Conservation (phyloP, 1,140 invertebrate species). For the Pantala flavescens region DNA sequence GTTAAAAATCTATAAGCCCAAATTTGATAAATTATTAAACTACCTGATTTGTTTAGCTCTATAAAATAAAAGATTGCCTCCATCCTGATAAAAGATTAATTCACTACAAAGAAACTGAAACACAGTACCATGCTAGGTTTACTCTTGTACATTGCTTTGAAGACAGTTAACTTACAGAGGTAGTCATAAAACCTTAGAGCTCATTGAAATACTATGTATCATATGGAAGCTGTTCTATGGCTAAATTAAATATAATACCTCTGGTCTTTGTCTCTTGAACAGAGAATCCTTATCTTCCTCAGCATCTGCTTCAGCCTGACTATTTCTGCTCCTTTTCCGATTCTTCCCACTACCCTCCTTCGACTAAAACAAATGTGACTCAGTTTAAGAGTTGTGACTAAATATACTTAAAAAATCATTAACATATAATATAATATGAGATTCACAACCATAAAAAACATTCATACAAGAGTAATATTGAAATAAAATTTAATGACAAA, state of each 20-base stretch:
- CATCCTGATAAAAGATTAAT: too few species aligned
- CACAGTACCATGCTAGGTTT: too few species aligned
- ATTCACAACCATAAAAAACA: background rate
- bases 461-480: too few species aligned
- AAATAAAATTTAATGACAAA: too few species aligned
- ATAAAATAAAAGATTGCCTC: too few species aligned
- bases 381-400: conserved; percentile 27
- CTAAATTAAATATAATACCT: conserved; percentile 27
- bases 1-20: background rate
- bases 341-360: conserved; percentile 50
- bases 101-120: too few species aligned
- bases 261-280: conserved; percentile 56
- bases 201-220: too few species aligned
- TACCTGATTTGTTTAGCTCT: too few species aligned
- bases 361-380: conserved; percentile 39
- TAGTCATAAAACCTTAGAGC: too few species aligned
- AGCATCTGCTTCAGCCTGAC: conserved; percentile 49
- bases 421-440: background rate
- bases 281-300: conserved; percentile 40
- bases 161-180: too few species aligned
- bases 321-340: conserved; percentile 62
- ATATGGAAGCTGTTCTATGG: too few species aligned
- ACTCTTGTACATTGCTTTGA: too few species aligned
- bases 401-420: conserved; percentile 15
- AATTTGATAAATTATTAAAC: background rate